Evolutionary conservation across 1,140 invertebrate genomes (phyloP).

Genomic region (Monomorium pharaonis): DNA sequence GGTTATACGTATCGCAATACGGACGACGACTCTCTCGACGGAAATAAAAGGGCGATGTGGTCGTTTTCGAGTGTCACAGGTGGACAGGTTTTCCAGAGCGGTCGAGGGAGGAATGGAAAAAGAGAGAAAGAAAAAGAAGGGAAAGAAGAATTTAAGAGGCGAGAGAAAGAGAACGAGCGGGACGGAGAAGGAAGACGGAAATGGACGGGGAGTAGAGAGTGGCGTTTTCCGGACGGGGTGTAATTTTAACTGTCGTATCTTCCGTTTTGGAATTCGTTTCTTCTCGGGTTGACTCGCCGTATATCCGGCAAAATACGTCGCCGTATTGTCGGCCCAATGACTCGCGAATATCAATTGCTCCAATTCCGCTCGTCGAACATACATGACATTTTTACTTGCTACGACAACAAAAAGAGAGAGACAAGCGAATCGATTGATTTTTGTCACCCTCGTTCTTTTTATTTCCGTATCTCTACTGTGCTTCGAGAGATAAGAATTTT

Average conservation of each 20-base stretch:
- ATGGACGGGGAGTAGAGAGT: not conserved
- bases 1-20: slow-evolving; percentile 35
- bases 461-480: not conserved
- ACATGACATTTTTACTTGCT: not conserved
- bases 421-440: not conserved
- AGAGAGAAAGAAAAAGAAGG: not conserved
- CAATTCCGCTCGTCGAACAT: not conserved
- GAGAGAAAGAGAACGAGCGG: slow-evolving; percentile 3
- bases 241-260: not conserved
- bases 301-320: not conserved
- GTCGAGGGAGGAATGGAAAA: not conserved
- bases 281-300: slow-evolving; percentile 5
- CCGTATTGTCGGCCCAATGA: not conserved
- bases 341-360: slow-evolving; percentile 12
- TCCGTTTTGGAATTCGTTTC: not conserved
- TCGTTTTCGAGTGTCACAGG: not conserved
- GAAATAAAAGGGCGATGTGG: slow-evolving; percentile 9
- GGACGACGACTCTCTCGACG: slow-evolving; percentile 47
- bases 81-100: not conserved
- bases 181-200: slow-evolving; percentile 1
- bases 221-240: not conserved
- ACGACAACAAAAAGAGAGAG: not conserved
- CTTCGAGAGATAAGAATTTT: not conserved
- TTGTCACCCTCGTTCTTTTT: slow-evolving; percentile 1
- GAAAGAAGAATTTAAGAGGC: not conserved